Conservation (phyloP, 2,888 invertebrate genomes). For the Macaria notata region DNA sequence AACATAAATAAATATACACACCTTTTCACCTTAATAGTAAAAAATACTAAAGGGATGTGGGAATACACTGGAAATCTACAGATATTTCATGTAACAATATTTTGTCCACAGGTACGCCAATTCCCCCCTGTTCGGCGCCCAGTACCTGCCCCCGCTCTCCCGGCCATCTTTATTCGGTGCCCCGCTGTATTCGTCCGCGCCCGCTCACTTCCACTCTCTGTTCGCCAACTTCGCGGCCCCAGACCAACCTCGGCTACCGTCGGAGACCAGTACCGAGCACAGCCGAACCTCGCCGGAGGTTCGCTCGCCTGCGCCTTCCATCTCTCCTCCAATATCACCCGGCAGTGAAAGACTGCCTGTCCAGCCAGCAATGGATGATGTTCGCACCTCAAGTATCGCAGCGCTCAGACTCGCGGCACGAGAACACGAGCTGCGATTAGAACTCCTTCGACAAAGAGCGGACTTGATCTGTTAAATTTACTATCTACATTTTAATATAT, state of each 20-base stretch:
- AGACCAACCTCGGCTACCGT: constrained; percentile 63
- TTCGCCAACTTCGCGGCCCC: constrained; percentile 89
- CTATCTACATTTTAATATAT: constrained; percentile 12
- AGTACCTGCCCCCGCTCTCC: constrained; percentile 67
- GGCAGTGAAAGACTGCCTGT: constrained; percentile 75
- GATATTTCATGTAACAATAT: no score
- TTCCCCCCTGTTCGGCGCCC: constrained; percentile 67
- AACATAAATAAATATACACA: no score
- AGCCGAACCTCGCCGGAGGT: constrained; percentile 54
- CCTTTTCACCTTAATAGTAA: no score
- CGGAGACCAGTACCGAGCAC: constrained; percentile 65
- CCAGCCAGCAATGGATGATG: constrained; percentile 81
- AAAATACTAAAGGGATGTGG: no score
- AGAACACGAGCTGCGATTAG: constrained; percentile 93
- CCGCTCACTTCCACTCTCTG: constrained; percentile 90
- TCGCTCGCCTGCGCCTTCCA: constrained; percentile 64
- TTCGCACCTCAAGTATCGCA: constrained; percentile 93
- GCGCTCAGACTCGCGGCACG: constrained; percentile 92
- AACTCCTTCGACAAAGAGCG: constrained; percentile 88
- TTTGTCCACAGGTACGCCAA: constrained; percentile 63
- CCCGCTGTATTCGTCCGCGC: constrained; percentile 71
- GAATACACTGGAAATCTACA: no score
- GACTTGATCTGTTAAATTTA: constrained; percentile 64
- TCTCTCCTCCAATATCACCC: constrained; percentile 81
- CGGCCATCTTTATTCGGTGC: constrained; percentile 68